Conservation (phyloP, 2,113 vertebrate species). For the Arvicanthis niloticus region DNA sequence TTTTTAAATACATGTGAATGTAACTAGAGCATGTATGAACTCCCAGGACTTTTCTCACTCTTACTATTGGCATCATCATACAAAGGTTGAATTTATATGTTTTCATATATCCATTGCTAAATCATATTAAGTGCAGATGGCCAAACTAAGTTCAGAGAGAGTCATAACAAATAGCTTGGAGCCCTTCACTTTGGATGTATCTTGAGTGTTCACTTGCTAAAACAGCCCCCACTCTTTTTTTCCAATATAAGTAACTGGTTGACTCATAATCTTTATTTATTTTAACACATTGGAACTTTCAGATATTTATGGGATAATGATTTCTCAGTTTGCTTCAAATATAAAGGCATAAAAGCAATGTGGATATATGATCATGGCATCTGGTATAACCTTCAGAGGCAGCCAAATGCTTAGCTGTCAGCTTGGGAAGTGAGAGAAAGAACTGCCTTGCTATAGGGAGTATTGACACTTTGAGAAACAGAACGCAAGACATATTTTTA, state of each 20-base stretch:
- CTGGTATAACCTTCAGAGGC: background rate
- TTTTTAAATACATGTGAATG: background rate
- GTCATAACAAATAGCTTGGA: background rate
- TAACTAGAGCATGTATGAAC: background rate
- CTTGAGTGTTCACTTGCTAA: background rate
- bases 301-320: background rate
- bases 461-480: background rate
- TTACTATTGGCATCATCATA: background rate
- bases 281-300: background rate
- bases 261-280: constrained; percentile 6
- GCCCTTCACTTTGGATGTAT: background rate
- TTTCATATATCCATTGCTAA: background rate
- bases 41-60: background rate
- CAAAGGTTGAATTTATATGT: background rate
- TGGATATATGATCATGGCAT: background rate
- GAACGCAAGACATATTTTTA: background rate
- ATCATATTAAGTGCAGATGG: background rate
- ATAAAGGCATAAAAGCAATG: background rate
- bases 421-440: background rate
- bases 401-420: background rate
- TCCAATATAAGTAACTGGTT: background rate
- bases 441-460: background rate
- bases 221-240: background rate
- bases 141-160: background rate
- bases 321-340: constrained; percentile 9